A percentile compares a stretch with the other conserved stretches of the same genome.
These are phyloP conservation scores for Amorpha juglandis DNA, from an alignment of 2,888 invertebrate species.

Conservation along the genomic window DNA sequence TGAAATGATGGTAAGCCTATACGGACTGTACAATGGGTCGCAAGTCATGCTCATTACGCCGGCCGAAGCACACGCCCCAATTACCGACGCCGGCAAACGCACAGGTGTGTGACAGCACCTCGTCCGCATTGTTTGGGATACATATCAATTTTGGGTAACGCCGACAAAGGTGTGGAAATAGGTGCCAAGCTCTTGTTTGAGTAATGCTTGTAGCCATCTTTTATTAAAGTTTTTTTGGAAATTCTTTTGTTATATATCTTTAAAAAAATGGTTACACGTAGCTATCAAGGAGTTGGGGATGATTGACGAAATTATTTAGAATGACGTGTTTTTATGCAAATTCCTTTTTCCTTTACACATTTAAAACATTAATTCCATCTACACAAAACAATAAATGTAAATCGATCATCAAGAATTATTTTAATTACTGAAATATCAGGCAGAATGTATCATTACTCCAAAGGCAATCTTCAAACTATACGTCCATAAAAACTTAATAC, in stretches of 20 bases:
- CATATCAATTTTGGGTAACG: slow-evolving; percentile 6
- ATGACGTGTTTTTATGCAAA: neutral
- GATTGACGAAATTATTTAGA: neutral
- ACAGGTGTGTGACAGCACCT: slow-evolving; percentile 23
- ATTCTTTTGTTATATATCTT: neutral
- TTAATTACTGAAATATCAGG: no score
- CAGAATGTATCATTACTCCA: no score
- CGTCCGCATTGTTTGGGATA: slow-evolving; percentile 8
- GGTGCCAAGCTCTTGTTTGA: slow-evolving; percentile 4
- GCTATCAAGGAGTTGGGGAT: neutral
- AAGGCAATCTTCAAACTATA: neutral
- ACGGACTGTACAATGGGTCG: neutral
- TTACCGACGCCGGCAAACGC: slow-evolving; percentile 13
- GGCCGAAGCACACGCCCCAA: slow-evolving; percentile 22
- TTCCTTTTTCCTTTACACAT: neutral
- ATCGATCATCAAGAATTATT: no score
- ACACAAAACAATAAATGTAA: no score
- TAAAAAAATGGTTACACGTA: neutral
- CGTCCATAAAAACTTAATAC: neutral
- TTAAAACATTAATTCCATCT: neutral
- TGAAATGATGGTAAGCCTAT: neutral
- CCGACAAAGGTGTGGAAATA: slow-evolving; percentile 9
- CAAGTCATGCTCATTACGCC: slow-evolving; percentile 23
- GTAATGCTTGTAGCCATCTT: neutral
- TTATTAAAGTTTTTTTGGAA: neutral